Conservation (phyloP, 1,140 invertebrate genomes). For the Lasaia peninsularis region DNA sequence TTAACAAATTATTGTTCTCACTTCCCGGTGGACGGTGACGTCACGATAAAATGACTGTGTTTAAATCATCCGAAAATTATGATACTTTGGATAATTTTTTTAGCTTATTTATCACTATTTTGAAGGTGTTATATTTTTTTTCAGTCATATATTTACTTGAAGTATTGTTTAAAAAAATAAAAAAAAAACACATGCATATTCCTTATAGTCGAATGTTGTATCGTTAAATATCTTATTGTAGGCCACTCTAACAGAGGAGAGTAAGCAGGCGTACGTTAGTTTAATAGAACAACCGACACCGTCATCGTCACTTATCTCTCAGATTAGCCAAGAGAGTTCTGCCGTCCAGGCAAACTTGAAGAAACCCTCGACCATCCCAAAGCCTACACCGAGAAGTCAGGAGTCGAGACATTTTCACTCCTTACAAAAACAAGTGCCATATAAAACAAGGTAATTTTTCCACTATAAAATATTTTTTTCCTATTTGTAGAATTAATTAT, state of each 20-base stretch:
- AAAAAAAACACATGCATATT: too few relatives aligned
- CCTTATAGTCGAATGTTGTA: background rate
- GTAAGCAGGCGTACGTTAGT: constrained; percentile 94
- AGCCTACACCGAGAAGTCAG: constrained; percentile 25
- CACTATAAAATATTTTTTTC: background rate
- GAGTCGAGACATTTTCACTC: constrained; percentile 32
- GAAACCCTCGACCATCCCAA: constrained; percentile 37
- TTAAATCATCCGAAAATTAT: too few relatives aligned
- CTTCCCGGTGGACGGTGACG: too few relatives aligned
- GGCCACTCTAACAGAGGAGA: constrained; percentile 87
- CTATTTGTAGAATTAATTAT: too few relatives aligned
- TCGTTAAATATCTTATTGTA: constrained; percentile 45
- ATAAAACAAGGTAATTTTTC: constrained; percentile 1
- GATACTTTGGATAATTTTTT: too few relatives aligned
- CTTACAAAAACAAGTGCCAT: constrained; percentile 29
- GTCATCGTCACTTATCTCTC: constrained; percentile 37
- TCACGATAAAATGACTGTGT: too few relatives aligned
- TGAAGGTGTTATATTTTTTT: too few relatives aligned
- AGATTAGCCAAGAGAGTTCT: constrained; percentile 22
- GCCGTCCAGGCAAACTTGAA: background rate
- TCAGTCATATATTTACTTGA: too few relatives aligned
- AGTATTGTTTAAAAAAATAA: too few relatives aligned
- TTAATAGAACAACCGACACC: constrained; percentile 85
- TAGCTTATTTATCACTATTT: too few relatives aligned
- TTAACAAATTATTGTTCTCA: too few relatives aligned